phyloP scores from a whole-genome alignment of 2,113 vertebrate genomes.

The Odocoileus hemionus region DNA sequence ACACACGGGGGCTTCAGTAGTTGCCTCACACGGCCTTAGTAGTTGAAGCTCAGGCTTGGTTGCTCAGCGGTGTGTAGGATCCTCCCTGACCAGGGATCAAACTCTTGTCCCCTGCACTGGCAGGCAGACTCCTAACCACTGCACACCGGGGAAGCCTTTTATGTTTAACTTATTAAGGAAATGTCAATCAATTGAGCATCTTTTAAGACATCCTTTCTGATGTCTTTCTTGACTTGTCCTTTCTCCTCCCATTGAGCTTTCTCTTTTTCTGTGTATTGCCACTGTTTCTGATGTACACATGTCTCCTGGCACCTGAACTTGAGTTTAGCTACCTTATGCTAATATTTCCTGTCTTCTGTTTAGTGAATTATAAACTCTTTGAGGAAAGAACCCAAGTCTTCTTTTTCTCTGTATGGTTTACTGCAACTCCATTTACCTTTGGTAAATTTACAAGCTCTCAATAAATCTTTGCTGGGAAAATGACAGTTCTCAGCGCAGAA shows the following conservation, averaged over 20 bases:
- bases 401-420: background rate
- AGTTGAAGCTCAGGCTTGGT: background rate
- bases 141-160: background rate
- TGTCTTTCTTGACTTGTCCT: background rate
- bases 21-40: background rate
- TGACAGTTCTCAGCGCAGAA: background rate
- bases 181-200: background rate
- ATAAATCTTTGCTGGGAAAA: conserved; percentile 2
- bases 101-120: background rate
- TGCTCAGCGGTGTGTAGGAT: background rate
- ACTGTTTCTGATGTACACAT: background rate
- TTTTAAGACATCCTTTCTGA: background rate
- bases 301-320: background rate
- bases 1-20: background rate
- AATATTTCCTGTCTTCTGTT: background rate
- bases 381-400: background rate
- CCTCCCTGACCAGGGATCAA: background rate
- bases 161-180: background rate
- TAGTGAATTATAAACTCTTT: background rate
- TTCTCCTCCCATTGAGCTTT: background rate
- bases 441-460: background rate
- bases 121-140: background rate
- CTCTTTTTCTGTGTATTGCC: background rate
- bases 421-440: background rate
- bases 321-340: background rate